Conservation (phyloP, 2,888 invertebrate species). For the Harpagoxenus sublaevis region DNA sequence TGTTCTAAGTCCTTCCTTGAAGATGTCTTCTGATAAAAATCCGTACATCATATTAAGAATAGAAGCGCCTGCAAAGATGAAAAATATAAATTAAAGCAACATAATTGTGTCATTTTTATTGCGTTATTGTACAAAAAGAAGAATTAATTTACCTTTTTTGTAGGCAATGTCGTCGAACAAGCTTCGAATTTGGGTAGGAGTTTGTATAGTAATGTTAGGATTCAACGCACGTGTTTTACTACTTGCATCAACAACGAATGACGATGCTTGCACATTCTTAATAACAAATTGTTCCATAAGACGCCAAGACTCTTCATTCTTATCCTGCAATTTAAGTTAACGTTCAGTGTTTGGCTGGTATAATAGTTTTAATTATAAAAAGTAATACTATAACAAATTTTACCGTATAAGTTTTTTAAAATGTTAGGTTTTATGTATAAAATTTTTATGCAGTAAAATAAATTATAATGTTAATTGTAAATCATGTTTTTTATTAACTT, state of each 20-base stretch:
- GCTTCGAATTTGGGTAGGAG: constrained; percentile 86
- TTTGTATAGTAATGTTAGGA: constrained; percentile 82
- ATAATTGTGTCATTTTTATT: neutral
- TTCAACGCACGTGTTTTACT: constrained; percentile 87
- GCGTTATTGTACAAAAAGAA: neutral
- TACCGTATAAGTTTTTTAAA: neutral
- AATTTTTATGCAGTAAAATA: neutral
- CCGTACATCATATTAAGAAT: constrained; percentile 88
- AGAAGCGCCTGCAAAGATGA: constrained; percentile 85
- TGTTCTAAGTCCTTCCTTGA: constrained; percentile 84
- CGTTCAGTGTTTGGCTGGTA: neutral
- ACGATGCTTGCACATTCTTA: constrained; percentile 85
- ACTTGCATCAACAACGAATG: constrained; percentile 84
- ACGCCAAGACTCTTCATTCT: constrained; percentile 76
- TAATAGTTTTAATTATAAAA: neutral
- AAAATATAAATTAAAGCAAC: neutral
- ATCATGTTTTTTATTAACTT: neutral
- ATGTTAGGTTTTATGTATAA: neutral
- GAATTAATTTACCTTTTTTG: constrained; percentile 87
- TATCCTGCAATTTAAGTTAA: constrained; percentile 8
- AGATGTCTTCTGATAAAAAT: constrained; percentile 86
- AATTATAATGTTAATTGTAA: constrained; percentile 14
- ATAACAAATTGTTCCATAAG: constrained; percentile 88
- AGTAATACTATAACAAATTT: neutral
- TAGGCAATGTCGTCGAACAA: constrained; percentile 89